Evolutionary conservation across 2,113 vertebrate genomes (phyloP), one percentile per base, ranked within the genome.

Genomic region (Heterocephalus glaber): DNA sequence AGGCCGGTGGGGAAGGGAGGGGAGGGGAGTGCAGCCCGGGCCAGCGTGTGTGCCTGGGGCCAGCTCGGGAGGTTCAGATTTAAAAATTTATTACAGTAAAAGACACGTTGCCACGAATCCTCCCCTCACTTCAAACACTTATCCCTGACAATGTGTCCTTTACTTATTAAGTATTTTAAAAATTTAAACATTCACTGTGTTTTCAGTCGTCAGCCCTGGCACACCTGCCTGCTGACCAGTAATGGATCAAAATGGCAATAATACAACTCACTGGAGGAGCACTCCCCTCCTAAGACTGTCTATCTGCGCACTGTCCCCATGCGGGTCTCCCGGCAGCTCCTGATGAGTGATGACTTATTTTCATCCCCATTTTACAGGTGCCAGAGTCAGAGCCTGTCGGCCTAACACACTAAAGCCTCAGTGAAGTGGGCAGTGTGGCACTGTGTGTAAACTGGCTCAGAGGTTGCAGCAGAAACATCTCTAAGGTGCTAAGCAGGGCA

Each of bases 241-340:
- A 0, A 2, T 7, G 19, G 56, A 20, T 30, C 12, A 33, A 3
- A 49, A 4, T 44, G 2, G 3, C 38, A 7, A 11, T 26, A 17
- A 26, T 0, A 7, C 13, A 4, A 2, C 16, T 54, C 35, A 1
- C 7, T 1, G 3, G 10, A 19, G 22, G 1, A 2, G 2, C 28
- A 35, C 58, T 11, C 11, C n/a, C 1, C 19, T 44, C 0, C 7
- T 7, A 4, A 2, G 14, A 16, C 77, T 7, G 35, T 19, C 4
- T 1, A 7, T 10, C 26, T 33, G n/a, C 56, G 28, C 44, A 44
- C 52, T 35, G 38, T 12, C 3, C 13, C 1, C 14, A 1, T 20
- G 17, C 19, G 0, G 0, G 5, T 58, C 38, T 58, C 26, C 30
- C n/a, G 0, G 3, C 0, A 4, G 28, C 30, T 41, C 11, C 44